Evolutionary conservation across 2,797 vertebrate genomes (phyloP), one percentile per base, ranked within the genome.

Genomic region (Poeciliopsis infans): DNA sequence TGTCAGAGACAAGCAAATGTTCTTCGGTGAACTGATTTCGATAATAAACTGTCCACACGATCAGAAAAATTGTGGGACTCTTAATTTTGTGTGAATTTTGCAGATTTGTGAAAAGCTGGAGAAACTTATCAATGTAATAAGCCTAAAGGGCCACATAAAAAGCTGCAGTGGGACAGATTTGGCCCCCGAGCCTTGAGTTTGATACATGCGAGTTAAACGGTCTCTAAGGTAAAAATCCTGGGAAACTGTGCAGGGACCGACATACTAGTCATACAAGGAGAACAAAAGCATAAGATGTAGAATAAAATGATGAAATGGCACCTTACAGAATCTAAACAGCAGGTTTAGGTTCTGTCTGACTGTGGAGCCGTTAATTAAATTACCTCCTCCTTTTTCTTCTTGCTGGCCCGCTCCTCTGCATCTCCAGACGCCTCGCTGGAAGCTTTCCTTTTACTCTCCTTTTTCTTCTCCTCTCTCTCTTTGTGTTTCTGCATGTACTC

Each of bases 331-430:
- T 18, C 70, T 20, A 20, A 18, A 72, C 70, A 47, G 5, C 43
- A 70, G 45, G 2, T 31, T n/a, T 36, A 70, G 69, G 2, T 47
- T n/a, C 64, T 23, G 5, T 71, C 46, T 47, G 2, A 28, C 2
- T 71, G 41, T 6, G 39, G 28, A 64, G n/a, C 11, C 3, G 12
- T 74, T 7, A 2, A n/a, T 20, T 1, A 1, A 45, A 81, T 95
- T 87, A 98, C 98, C 97, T 99, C 98, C 15, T 99, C 98, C 93
- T 97, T 98, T 94, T 96, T 98, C 91, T 96, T 99, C 95, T 99
- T 99, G 88, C 96, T 96, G 85, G 95, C 97, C 85, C 96, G 96
- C 74, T 99, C 98, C 28, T 97, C 97, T 0, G 95, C 95, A 49
- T 98, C 97, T 0, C 93, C 95, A 20, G 97, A 95, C 0, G 96